phyloP scores from a whole-genome alignment of 2,888 invertebrate genomes.

The Diaphora mendica region DNA sequence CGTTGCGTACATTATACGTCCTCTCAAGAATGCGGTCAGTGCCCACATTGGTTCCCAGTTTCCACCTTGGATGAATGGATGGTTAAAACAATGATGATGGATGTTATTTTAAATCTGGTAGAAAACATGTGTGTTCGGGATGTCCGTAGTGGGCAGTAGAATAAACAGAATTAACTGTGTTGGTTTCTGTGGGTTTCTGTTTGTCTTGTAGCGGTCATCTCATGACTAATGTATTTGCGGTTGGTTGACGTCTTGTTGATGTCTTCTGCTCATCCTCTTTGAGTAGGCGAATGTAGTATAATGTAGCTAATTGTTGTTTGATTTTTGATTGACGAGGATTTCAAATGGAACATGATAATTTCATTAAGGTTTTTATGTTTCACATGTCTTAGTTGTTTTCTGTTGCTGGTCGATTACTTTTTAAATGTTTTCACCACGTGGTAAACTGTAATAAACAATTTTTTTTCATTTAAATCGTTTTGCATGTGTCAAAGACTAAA shows the following conservation, averaged over 20 bases:
- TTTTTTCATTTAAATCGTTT: too few species aligned
- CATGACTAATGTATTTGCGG: slow-evolving; percentile 20
- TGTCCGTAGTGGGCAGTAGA: slow-evolving; percentile 3
- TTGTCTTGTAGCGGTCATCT: slow-evolving; percentile 8
- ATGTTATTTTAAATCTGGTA: neutral
- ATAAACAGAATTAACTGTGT: slow-evolving; percentile 11
- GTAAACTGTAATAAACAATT: too few species aligned
- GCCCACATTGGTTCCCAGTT: neutral
- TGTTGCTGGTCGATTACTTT: neutral
- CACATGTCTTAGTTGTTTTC: neutral
- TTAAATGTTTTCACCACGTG: too few species aligned
- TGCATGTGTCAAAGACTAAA: too few species aligned
- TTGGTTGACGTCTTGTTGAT: slow-evolving; percentile 14
- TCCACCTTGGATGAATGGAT: neutral
- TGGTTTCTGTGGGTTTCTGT: slow-evolving; percentile 8
- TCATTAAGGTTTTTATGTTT: too few species aligned
- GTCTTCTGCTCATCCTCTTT: too few species aligned
- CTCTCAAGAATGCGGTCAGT: neutral
- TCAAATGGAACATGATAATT: too few species aligned
- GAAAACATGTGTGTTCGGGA: slow-evolving; percentile 2
- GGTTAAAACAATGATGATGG: neutral
- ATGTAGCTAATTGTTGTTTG: too few species aligned
- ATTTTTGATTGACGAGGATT: too few species aligned
- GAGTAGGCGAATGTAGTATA: too few species aligned
- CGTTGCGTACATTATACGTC: neutral